Evolutionary conservation across 2,797 vertebrate genomes (phyloP).

Genomic region (Onychomys torridus): DNA sequence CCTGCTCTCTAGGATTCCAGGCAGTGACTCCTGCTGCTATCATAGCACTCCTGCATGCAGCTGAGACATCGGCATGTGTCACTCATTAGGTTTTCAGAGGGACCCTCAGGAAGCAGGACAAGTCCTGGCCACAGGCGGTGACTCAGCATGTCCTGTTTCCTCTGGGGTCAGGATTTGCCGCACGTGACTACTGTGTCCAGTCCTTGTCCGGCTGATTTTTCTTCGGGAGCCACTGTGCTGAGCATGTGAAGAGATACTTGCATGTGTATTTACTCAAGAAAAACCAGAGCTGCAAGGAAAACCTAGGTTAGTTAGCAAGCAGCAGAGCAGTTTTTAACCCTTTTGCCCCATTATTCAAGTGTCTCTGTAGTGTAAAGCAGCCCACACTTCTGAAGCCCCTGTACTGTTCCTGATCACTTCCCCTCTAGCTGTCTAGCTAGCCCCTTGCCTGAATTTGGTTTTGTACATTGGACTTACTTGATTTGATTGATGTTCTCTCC

Average conservation of each 20-base stretch:
- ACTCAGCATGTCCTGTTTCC: neutral
- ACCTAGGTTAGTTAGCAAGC: neutral
- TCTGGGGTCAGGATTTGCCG: neutral
- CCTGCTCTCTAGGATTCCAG: neutral
- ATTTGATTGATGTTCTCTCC: constrained; percentile 22
- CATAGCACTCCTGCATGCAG: neutral
- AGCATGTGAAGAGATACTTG: neutral
- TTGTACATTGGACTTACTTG: neutral
- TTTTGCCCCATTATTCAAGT: neutral
- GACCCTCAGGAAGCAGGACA: neutral
- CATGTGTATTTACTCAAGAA: neutral
- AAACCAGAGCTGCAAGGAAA: neutral
- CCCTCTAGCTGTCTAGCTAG: neutral
- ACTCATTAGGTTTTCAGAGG: neutral
- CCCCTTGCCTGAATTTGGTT: neutral
- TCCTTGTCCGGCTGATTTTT: neutral
- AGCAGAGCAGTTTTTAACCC: neutral
- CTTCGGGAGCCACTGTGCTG: neutral
- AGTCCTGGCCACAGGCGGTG: neutral
- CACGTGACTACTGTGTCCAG: neutral
- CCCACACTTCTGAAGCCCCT: neutral
- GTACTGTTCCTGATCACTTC: neutral
- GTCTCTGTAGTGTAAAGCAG: neutral
- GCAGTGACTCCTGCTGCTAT: neutral
- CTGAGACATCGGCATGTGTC: neutral